These are phyloP conservation scores for Drosophila persimilis DNA, from an alignment of 1,140 invertebrate genomes.

Conservation along the genomic window DNA sequence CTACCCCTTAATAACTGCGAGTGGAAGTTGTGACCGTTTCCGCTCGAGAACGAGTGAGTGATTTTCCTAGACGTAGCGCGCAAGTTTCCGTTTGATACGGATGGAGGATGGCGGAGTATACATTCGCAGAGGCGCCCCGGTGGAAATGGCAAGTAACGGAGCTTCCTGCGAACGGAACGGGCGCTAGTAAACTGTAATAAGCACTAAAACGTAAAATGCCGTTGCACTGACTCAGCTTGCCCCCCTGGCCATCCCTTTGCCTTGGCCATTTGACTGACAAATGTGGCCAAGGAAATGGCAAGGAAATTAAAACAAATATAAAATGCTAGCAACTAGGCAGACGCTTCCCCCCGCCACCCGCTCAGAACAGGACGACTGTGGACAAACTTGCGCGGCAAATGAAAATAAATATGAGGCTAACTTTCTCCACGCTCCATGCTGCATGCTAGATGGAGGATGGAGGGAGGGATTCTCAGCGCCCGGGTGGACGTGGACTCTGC, in stretches of 20 bases:
- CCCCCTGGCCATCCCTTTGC: constrained; percentile 10
- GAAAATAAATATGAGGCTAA: constrained; percentile 66
- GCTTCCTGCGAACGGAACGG: constrained; percentile 48
- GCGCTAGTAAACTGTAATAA: constrained; percentile 74
- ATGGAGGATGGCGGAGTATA: background rate
- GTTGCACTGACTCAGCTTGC: constrained; percentile 46
- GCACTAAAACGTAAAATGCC: constrained; percentile 64
- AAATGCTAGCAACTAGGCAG: constrained; percentile 63
- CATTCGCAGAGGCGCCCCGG: constrained; percentile 21
- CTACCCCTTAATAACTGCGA: constrained; percentile 29
- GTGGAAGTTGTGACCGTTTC: constrained; percentile 11
- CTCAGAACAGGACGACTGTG: constrained; percentile 11
- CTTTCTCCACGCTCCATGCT: constrained; percentile 18
- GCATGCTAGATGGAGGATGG: too few species aligned
- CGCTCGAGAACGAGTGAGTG: constrained; percentile 4
- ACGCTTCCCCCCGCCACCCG: constrained; percentile 9
- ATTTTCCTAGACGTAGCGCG: constrained; percentile 38
- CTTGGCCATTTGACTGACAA: constrained; percentile 70
- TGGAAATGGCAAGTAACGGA: constrained; percentile 75
- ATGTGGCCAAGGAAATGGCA: constrained; percentile 74
- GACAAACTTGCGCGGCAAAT: constrained; percentile 45
- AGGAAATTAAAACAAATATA: constrained; percentile 81
- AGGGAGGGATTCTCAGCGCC: too few species aligned
- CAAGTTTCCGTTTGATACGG: constrained; percentile 49
- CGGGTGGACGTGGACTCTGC: background rate